These are phyloP conservation scores for Morelia viridis DNA, from an alignment of 2,797 vertebrate genomes.

Conservation along the genomic window DNA sequence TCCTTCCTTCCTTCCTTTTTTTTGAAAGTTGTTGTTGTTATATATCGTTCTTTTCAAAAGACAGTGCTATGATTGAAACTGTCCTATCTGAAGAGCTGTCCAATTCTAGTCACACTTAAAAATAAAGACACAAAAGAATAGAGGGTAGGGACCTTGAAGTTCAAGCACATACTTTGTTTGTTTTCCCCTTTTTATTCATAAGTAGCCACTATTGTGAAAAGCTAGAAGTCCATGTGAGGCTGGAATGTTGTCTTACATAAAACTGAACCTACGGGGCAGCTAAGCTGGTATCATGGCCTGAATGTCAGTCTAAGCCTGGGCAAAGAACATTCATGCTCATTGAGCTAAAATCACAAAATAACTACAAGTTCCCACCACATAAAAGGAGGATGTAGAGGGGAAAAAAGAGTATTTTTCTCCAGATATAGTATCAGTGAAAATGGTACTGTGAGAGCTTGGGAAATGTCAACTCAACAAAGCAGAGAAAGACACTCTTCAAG, in stretches of 20 bases:
- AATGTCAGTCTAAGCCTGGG: background rate
- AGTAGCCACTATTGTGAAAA: background rate
- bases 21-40: background rate
- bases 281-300: background rate
- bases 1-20: background rate
- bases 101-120: background rate
- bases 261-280: background rate
- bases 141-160: background rate
- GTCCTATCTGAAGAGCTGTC: background rate
- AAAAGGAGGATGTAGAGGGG: background rate
- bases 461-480: background rate
- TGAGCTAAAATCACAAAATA: background rate
- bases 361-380: background rate
- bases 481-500: background rate
- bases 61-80: background rate
- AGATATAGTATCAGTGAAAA: too few relatives aligned
- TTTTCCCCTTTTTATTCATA: background rate
- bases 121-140: background rate
- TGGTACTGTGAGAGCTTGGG: background rate
- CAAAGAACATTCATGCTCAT: background rate
- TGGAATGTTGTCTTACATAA: background rate
- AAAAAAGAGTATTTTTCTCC: background rate
- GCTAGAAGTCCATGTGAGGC: background rate
- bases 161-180: background rate
- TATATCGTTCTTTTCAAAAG: background rate